phyloP scores from a whole-genome alignment of 2,113 vertebrate species.

The Mesitornis unicolor region DNA sequence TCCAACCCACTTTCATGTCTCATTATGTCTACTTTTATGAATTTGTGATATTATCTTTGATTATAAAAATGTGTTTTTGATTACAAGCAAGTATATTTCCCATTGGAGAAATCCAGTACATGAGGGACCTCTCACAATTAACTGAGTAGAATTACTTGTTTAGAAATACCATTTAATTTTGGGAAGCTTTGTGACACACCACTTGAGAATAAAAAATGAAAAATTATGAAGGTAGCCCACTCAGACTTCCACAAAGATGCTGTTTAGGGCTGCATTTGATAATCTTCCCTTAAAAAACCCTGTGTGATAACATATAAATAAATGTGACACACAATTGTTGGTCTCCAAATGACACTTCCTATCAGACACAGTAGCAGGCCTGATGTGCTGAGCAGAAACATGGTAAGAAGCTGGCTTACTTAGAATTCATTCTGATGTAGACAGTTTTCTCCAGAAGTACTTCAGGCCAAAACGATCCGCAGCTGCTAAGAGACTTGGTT shows the following conservation, averaged over 20 bases:
- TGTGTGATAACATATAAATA: not conserved
- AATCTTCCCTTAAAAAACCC: not conserved
- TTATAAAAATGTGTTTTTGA: not conserved
- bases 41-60: not conserved
- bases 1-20: not conserved
- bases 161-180: not conserved
- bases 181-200: not conserved
- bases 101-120: not conserved
- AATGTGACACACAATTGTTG: not conserved
- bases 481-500: not conserved
- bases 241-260: not conserved
- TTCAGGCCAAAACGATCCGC: not conserved
- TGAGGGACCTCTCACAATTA: not conserved
- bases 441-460: not conserved
- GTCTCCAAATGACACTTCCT: not conserved
- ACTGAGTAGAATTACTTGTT: not conserved
- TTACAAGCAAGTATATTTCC: not conserved
- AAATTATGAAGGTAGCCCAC: not conserved
- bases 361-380: not conserved
- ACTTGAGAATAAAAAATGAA: not conserved
- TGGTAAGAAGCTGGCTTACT: not conserved
- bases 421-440: not conserved
- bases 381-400: not conserved
- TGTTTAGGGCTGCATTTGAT: not conserved
- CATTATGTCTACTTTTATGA: not conserved